These are phyloP conservation scores for Ligdia adustata DNA, from an alignment of 2,888 invertebrate genomes.

Conservation along the genomic window DNA sequence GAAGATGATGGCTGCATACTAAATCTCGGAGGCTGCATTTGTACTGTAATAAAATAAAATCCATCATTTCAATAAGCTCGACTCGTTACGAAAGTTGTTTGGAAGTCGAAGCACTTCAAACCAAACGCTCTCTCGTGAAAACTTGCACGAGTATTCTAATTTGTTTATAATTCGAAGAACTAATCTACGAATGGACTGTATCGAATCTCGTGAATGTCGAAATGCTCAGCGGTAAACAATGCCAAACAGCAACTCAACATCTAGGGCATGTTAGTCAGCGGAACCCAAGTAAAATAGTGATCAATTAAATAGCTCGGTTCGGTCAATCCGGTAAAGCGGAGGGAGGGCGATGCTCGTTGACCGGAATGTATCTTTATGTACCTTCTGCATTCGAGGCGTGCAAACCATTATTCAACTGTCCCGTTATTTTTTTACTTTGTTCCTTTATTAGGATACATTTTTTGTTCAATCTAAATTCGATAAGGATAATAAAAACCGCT, in stretches of 20 bases:
- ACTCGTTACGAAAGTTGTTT: conserved; percentile 9
- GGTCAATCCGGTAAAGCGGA: conserved; percentile 41
- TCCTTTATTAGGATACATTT: conserved; percentile 14
- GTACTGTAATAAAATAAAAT: conserved; percentile 61
- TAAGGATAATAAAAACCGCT: conserved; percentile 3
- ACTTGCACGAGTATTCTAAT: conserved; percentile 23
- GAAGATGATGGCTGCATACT: conserved; percentile 94
- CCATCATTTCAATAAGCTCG: conserved; percentile 1
- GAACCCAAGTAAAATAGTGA: conserved; percentile 50
- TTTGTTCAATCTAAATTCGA: conserved; percentile 8
- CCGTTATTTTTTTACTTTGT: conserved; percentile 37
- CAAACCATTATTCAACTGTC: conserved; percentile 46
- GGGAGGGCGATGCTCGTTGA: conserved; percentile 56
- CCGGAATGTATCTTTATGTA: conserved; percentile 57
- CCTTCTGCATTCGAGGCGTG: conserved; percentile 37
- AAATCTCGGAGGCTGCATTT: conserved; percentile 93
- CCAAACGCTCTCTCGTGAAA: conserved; percentile 8
- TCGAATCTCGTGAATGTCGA: conserved; percentile 24
- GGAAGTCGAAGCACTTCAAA: conserved; percentile 7
- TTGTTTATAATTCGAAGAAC: conserved; percentile 25
- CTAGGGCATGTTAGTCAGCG: conserved; percentile 34
- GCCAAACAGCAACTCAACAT: conserved; percentile 25
- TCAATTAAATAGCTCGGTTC: conserved; percentile 50
- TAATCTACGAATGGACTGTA: conserved; percentile 25
- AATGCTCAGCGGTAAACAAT: conserved; percentile 25